Percentiles rank a stretch among this genome's conserved stretches.
Conservation (phyloP, 1,140 invertebrate genomes). For the Atta colombica region DNA sequence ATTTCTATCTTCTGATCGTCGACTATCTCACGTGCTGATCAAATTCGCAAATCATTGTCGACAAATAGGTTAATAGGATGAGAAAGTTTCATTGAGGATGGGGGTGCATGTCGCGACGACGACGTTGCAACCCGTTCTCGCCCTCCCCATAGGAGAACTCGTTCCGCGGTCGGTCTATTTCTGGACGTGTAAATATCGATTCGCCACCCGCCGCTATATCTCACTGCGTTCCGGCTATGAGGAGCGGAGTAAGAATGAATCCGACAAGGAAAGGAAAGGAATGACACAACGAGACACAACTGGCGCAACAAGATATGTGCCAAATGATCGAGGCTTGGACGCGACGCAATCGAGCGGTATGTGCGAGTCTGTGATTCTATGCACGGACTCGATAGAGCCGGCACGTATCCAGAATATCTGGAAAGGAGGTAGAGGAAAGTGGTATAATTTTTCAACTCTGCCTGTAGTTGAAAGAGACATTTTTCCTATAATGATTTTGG, state of each 20-base stretch:
- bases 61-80: slow-evolving; percentile 39
- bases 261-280: not conserved
- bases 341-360: not conserved
- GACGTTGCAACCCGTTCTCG: slow-evolving; percentile 61
- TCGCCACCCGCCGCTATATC: slow-evolving; percentile 61
- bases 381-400: not conserved
- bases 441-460: not conserved
- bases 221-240: slow-evolving; percentile 24
- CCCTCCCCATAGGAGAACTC: slow-evolving; percentile 58
- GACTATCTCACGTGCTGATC: not conserved
- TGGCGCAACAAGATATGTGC: slow-evolving; percentile 29
- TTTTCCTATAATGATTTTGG: not conserved
- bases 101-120: slow-evolving; percentile 28
- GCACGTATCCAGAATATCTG: not conserved
- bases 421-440: not conserved
- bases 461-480: not conserved
- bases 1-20: not conserved
- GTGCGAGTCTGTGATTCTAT: not conserved
- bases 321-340: slow-evolving; percentile 2
- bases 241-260: slow-evolving; percentile 39
- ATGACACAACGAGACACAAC: slow-evolving; percentile 1
- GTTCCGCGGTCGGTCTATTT: slow-evolving; percentile 79
- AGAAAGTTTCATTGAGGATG: slow-evolving; percentile 55
- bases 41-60: not conserved
- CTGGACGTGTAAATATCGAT: slow-evolving; percentile 82